Conservation (phyloP, 2,113 vertebrate genomes). For the Sinocyclocheilus anshuiensis region DNA sequence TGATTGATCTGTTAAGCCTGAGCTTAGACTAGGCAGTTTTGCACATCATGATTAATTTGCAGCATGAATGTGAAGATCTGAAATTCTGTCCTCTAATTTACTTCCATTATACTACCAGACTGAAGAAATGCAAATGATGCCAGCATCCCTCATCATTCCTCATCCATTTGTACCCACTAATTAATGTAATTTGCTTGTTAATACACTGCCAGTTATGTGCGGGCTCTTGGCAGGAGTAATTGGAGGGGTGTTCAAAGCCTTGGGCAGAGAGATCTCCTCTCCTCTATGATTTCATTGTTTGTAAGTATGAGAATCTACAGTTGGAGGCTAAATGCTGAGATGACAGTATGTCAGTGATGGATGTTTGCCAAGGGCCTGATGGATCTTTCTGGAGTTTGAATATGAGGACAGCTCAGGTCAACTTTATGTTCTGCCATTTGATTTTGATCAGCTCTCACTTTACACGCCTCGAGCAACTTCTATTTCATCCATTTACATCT, state of each 20-base stretch:
- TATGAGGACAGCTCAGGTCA: neutral
- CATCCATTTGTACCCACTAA: conserved; percentile 78
- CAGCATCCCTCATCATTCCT: conserved; percentile 75
- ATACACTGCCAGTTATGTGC: conserved; percentile 84
- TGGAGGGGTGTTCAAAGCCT: conserved; percentile 65
- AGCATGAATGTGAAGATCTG: neutral
- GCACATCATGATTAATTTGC: neutral
- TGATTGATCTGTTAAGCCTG: neutral
- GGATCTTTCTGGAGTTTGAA: neutral
- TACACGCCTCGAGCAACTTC: neutral
- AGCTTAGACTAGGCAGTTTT: neutral
- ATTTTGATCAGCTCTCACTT: conserved; percentile 16
- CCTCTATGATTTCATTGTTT: neutral
- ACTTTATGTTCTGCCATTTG: conserved; percentile 22
- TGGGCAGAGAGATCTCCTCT: conserved; percentile 38
- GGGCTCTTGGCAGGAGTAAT: conserved; percentile 69
- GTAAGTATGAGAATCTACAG: neutral
- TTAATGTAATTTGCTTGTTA: conserved; percentile 89
- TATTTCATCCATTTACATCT: conserved; percentile 4
- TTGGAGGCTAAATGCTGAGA: conserved; percentile 1
- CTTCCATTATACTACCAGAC: conserved; percentile 79
- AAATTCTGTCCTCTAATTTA: conserved; percentile 73
- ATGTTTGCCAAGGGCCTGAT: neutral
- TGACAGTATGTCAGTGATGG: conserved; percentile 16
- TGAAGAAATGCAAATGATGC: conserved; percentile 82